phyloP scores from a whole-genome alignment of 1,140 invertebrate species.

The Temnothorax longispinosus region DNA sequence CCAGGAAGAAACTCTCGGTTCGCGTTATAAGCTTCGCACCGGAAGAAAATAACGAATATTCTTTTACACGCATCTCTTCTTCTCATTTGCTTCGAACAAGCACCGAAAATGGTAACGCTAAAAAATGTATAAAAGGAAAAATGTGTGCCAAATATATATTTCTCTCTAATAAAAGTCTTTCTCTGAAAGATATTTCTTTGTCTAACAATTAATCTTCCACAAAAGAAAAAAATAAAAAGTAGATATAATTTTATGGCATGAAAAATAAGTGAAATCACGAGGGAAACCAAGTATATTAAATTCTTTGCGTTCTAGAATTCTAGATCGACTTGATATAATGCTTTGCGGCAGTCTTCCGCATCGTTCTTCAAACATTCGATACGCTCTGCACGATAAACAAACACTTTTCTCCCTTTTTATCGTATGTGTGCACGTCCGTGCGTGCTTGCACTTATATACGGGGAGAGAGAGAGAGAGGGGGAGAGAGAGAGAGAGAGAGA shows the following conservation, averaged over 20 bases:
- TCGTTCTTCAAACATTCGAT: neutral
- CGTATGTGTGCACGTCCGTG: neutral
- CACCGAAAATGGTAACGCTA: neutral
- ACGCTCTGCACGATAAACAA: neutral
- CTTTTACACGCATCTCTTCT: neutral
- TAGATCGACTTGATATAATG: neutral
- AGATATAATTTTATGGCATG: neutral
- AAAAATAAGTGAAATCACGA: neutral
- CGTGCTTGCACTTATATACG: neutral
- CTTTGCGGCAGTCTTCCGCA: neutral
- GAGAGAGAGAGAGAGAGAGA: neutral
- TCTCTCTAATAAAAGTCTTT: neutral
- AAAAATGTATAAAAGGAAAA: neutral
- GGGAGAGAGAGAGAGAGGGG: neutral
- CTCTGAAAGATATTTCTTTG: neutral
- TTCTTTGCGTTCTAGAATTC: neutral
- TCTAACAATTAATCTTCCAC: neutral
- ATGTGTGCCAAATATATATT: neutral
- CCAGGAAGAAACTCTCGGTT: slow-evolving; percentile 8
- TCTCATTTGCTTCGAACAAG: neutral
- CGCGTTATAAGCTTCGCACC: neutral
- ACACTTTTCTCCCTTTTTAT: neutral
- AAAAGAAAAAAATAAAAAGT: neutral
- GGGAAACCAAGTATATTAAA: neutral
- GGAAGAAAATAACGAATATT: slow-evolving; percentile 15